A percentile compares a stretch with the other conserved stretches of the same genome.
These are phyloP conservation scores for Lepidurus couesii DNA, from an alignment of 1,140 invertebrate genomes.

Conservation along the genomic window DNA sequence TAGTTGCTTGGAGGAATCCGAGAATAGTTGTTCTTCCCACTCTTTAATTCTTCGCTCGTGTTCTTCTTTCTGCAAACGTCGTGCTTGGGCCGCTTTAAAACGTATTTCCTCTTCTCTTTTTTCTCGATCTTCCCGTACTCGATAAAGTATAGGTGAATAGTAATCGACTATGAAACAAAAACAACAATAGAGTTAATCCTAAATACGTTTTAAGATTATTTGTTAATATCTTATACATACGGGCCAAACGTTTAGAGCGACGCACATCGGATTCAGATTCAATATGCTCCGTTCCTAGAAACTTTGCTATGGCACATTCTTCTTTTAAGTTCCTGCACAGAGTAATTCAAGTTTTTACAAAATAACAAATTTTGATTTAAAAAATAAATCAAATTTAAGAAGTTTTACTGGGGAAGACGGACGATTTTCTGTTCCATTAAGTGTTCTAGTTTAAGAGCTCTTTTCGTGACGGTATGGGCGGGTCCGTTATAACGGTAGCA, in stretches of 20 bases:
- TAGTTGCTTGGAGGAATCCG: conserved; percentile 39
- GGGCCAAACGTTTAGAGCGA: conserved; percentile 3
- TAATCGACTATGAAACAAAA: conserved; percentile 38
- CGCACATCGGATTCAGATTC: conserved; percentile 19
- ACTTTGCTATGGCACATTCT: conserved; percentile 26
- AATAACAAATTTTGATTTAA: background rate
- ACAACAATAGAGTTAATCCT: conserved; percentile 41
- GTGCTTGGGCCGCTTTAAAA: conserved; percentile 42
- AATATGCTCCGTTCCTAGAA: background rate
- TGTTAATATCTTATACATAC: background rate
- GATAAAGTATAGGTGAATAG: conserved; percentile 43
- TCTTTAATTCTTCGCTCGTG: conserved; percentile 43
- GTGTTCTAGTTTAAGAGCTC: conserved; percentile 48
- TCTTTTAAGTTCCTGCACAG: conserved; percentile 27
- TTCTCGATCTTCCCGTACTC: conserved; percentile 44
- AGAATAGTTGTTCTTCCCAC: conserved; percentile 47
- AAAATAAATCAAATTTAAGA: too few relatives aligned
- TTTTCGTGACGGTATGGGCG: conserved; percentile 47
- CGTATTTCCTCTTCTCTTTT: conserved; percentile 43
- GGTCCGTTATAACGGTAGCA: conserved; percentile 52
- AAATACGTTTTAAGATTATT: conserved; percentile 2
- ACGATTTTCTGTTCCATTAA: conserved; percentile 50
- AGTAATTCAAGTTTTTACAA: background rate
- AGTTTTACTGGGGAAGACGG: conserved; percentile 45
- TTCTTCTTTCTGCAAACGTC: conserved; percentile 42